phyloP scores from a whole-genome alignment of 2,797 vertebrate genomes.

The Ataeniobius toweri region DNA sequence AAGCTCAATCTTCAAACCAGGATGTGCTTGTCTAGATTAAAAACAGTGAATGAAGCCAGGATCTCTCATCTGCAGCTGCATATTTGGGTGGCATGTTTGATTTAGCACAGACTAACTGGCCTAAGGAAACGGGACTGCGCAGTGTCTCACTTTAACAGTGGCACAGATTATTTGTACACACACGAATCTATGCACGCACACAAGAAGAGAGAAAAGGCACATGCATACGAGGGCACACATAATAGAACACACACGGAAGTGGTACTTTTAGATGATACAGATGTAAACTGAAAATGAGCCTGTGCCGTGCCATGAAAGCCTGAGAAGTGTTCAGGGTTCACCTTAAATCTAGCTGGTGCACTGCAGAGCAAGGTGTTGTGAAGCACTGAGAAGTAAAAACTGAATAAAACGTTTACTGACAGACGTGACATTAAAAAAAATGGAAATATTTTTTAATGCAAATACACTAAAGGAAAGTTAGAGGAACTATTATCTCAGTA shows the following conservation, averaged over 20 bases:
- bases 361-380: slow-evolving; percentile 10
- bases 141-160: slow-evolving; percentile 22
- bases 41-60: slow-evolving; percentile 11
- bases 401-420: neutral
- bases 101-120: slow-evolving; percentile 60
- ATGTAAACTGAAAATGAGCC: slow-evolving; percentile 30
- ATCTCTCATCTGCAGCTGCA: slow-evolving; percentile 48
- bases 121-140: slow-evolving; percentile 38
- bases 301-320: slow-evolving; percentile 9
- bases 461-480: neutral
- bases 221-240: neutral
- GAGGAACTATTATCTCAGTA: neutral
- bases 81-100: slow-evolving; percentile 65
- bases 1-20: neutral
- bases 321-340: slow-evolving; percentile 30
- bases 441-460: neutral
- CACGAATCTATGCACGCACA: neutral
- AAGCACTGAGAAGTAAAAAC: slow-evolving; percentile 7
- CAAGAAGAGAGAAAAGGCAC: neutral
- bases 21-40: slow-evolving; percentile 1
- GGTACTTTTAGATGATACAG: slow-evolving; percentile 13
- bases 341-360: slow-evolving; percentile 19
- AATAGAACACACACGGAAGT: neutral
- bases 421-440: neutral
- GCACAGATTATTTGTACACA: slow-evolving; percentile 5